Evolutionary conservation across 2,113 vertebrate species (phyloP), one percentile per base, ranked within the genome.

Genomic region (Leptosomus discolor): DNA sequence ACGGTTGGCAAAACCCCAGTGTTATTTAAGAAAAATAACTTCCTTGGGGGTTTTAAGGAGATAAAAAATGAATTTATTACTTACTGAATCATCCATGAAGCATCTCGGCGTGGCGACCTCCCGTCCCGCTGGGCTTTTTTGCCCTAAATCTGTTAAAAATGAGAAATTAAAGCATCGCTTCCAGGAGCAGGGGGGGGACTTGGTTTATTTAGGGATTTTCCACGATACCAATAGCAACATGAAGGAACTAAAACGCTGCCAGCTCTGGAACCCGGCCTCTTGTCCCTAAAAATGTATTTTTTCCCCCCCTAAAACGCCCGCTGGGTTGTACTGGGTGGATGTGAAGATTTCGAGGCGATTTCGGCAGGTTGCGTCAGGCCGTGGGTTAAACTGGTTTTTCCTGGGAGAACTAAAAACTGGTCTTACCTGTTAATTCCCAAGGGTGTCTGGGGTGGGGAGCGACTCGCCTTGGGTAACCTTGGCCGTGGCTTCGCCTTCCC

Each of bases 311-410:
- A 6, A 13, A 68, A 76, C 1, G 4, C 36, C 12, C 1, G 9
- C 36, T n/a, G 73, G 32, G 32, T 58, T 58, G 7, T 24, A 12
- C 17, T 16, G 63, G n/a, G 19, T 23, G 67, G 57, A 23, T 58
- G 54, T 46, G 46, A 51, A 45, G 22, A 48, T 57, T 65, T 37
- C 2, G 37, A 51, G 30, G 41, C 4, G 48, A 43, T 26, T 11
- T n/a, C 15, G 39, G 20, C 65, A 30, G 81, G 75, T 79, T 71
- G 65, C 15, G 3, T 63, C 75, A 70, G 56, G 48, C 57, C 0
- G 16, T 26, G 45, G 37, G 64, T 78, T 58, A 95, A 97, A 97
- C 97, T 95, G 96, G 95, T 97, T 97, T 96, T 94, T 97, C 95
- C 81, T 63, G 95, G 39, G 37, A 77, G 67, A 51, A n/a, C 79